These are phyloP conservation scores for Bombyx mandarina DNA, from an alignment of 1,140 invertebrate genomes.

Conservation along the genomic window DNA sequence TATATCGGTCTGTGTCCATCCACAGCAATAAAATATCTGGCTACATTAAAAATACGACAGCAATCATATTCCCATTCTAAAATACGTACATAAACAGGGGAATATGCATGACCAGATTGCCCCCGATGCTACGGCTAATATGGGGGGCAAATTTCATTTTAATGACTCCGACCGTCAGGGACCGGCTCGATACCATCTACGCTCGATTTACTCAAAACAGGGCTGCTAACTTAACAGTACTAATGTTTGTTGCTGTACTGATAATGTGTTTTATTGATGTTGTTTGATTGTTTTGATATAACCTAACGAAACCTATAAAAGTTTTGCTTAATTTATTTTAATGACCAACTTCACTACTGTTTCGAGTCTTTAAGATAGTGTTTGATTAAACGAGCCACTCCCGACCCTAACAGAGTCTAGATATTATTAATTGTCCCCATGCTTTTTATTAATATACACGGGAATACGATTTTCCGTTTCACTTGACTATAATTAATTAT, in stretches of 20 bases:
- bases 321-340: neutral
- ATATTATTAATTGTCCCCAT: no score
- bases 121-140: slow-evolving; percentile 18
- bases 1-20: neutral
- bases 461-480: no score
- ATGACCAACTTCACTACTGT: neutral
- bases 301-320: neutral
- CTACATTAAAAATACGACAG: neutral
- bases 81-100: neutral
- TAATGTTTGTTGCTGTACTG: no score
- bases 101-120: slow-evolving; percentile 7
- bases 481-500: no score
- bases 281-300: neutral
- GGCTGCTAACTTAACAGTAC: slow-evolving; percentile 14
- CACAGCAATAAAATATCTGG: neutral
- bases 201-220: slow-evolving; percentile 30
- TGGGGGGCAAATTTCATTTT: slow-evolving; percentile 42
- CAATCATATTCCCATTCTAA: neutral
- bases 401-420: no score
- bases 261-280: neutral
- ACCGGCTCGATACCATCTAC: slow-evolving; percentile 28
- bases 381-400: no score
- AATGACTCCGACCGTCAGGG: slow-evolving; percentile 22
- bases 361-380: no score
- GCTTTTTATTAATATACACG: no score